Conservation (phyloP, 2,888 invertebrate genomes). For the Drosophila koepferae region DNA sequence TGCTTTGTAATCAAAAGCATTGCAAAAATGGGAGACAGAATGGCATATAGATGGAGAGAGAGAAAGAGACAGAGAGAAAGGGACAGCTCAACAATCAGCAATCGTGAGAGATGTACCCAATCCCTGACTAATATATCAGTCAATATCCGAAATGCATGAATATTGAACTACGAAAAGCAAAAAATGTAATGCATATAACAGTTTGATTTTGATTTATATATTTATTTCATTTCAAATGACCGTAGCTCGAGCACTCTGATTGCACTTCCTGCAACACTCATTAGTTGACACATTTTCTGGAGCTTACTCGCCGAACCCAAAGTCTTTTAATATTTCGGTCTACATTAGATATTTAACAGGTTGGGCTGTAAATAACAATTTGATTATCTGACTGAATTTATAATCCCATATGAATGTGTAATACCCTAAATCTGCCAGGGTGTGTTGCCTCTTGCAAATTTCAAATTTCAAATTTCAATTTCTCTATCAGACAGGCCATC, state of each 20-base stretch:
- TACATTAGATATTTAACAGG: constrained; percentile 5
- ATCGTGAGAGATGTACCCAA: constrained; percentile 54
- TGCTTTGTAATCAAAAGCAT: constrained; percentile 64
- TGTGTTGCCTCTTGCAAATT: constrained; percentile 20
- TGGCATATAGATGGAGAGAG: constrained; percentile 4
- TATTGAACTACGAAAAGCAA: constrained; percentile 1
- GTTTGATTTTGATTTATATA: not conserved
- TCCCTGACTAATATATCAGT: constrained; percentile 25
- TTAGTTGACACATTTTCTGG: not conserved
- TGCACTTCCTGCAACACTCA: not conserved
- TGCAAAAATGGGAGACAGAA: constrained; percentile 1
- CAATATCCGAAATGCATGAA: constrained; percentile 18
- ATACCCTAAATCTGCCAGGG: constrained; percentile 11
- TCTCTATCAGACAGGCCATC: constrained; percentile 51
- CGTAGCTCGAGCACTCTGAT: not conserved
- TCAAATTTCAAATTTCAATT: constrained; percentile 59
- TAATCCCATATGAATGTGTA: not conserved
- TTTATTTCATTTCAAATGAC: too few relatives aligned
- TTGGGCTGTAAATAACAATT: constrained; percentile 16
- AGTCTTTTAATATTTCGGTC: not conserved
- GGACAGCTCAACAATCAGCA: constrained; percentile 47
- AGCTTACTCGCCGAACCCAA: not conserved
- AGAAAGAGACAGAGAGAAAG: constrained; percentile 22
- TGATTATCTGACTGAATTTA: constrained; percentile 26
- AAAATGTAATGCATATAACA: constrained; percentile 1